Conservation (phyloP, 2,113 vertebrate genomes). For the Phalacrocorax pelagicus region DNA sequence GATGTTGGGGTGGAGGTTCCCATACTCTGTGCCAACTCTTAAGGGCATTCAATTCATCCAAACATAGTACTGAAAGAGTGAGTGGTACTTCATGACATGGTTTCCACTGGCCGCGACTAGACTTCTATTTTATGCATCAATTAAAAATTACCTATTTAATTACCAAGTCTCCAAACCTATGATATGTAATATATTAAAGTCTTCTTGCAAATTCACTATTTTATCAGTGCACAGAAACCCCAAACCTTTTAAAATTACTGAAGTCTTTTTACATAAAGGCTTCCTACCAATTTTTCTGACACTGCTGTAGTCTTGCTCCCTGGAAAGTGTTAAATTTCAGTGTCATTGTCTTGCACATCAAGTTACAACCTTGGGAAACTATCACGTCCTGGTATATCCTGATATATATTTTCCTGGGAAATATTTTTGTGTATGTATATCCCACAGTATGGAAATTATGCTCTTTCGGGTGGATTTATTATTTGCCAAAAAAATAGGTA, state of each 20-base stretch:
- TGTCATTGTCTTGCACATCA: neutral
- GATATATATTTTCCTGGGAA: neutral
- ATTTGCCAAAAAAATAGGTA: neutral
- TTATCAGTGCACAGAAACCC: neutral
- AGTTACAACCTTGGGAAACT: neutral
- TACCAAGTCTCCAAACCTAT: neutral
- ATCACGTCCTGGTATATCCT: neutral
- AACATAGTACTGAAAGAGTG: neutral
- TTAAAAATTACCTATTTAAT: neutral
- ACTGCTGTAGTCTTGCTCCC: neutral
- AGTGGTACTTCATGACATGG: neutral
- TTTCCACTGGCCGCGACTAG: neutral
- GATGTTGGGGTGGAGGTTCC: neutral
- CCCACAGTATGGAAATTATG: neutral
- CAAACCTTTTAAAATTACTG: neutral
- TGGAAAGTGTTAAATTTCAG: neutral
- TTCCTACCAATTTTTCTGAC: neutral
- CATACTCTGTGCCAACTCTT: neutral
- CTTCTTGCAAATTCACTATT: neutral
- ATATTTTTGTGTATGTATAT: neutral
- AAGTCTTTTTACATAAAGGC: neutral
- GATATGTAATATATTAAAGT: neutral
- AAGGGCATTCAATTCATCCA: neutral
- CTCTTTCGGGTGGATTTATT: neutral
- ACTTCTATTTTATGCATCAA: neutral